Evolutionary conservation across 2,797 vertebrate species (phyloP).

Genomic region (Semaprochilodus insignis): DNA sequence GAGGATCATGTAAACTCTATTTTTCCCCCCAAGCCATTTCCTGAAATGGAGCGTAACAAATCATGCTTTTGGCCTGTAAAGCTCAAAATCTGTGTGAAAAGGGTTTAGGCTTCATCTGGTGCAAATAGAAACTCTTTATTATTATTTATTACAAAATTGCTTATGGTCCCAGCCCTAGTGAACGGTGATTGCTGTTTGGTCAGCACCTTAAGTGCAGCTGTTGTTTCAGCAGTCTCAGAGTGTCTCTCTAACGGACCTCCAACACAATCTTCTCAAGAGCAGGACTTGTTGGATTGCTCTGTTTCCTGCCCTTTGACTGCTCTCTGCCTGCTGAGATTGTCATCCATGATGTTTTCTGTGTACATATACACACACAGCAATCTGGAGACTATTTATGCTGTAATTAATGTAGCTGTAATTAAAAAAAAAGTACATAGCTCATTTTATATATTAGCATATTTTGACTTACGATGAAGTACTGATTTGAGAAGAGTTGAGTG

Average conservation of each 20-base stretch:
- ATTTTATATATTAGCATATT: background rate
- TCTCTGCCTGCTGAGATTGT: conserved; percentile 44
- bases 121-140: too few species aligned
- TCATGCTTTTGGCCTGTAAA: too few species aligned
- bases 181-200: background rate
- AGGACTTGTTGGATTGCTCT: conserved; percentile 18
- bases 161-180: background rate
- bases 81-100: too few species aligned
- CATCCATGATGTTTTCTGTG: conserved; percentile 7
- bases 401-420: background rate
- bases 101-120: too few species aligned
- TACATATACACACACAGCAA: conserved; percentile 22
- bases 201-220: background rate
- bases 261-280: conserved; percentile 9
- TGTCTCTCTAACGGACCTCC: conserved; percentile 1
- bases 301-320: conserved; percentile 22
- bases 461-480: background rate
- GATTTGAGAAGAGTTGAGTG: background rate
- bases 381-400: background rate
- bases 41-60: too few species aligned
- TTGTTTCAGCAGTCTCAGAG: conserved; percentile 25
- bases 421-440: background rate
- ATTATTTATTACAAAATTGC: too few species aligned
- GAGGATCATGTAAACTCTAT: too few species aligned
- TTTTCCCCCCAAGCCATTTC: too few species aligned